These are phyloP conservation scores for Callaeas wilsoni DNA, from an alignment of 2,113 vertebrate species.

Conservation along the genomic window DNA sequence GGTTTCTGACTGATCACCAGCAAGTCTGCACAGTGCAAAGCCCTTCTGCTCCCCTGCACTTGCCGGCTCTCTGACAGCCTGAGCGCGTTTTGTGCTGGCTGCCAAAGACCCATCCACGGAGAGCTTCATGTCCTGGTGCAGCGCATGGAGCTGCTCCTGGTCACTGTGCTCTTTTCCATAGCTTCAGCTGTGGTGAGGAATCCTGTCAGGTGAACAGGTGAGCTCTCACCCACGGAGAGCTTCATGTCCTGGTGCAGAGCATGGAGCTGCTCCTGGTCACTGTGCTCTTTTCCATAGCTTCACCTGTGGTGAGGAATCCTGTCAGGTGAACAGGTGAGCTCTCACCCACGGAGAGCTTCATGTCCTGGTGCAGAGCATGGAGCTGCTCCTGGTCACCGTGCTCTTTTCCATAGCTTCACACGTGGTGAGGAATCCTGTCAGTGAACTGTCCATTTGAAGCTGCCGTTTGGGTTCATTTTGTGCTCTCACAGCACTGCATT, in stretches of 20 bases:
- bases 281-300: background rate
- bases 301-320: background rate
- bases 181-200: background rate
- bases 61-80: background rate
- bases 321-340: too few species aligned
- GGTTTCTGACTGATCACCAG: background rate
- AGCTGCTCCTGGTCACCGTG: background rate
- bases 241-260: fast-evolving
- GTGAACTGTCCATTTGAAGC: background rate
- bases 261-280: background rate
- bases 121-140: fast-evolving
- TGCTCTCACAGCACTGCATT: background rate
- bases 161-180: background rate
- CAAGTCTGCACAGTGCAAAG: background rate
- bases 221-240: background rate
- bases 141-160: background rate
- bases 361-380: fast-evolving
- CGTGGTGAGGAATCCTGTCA: background rate
- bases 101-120: background rate
- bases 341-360: fast-evolving
- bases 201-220: fast-evolving
- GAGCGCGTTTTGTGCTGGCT: background rate
- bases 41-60: background rate
- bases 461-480: background rate
- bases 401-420: background rate